Evolutionary conservation across 2,113 vertebrate genomes (phyloP).

Genomic region (Tragelaphus imberbis): DNA sequence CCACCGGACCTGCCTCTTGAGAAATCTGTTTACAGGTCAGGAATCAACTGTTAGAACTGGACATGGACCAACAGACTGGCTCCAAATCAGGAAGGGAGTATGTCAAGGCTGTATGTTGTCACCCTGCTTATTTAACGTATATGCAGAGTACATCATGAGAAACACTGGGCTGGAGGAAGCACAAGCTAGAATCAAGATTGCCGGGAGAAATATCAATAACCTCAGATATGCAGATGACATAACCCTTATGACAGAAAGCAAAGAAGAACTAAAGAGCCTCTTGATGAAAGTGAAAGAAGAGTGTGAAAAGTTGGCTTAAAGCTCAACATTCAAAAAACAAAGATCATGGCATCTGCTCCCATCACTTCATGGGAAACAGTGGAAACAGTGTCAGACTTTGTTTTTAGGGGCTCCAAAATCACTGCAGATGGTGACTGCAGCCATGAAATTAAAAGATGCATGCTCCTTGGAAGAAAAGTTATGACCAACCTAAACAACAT

Average conservation of each 20-base stretch:
- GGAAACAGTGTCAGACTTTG: neutral
- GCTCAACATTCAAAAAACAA: neutral
- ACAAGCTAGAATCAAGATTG: neutral
- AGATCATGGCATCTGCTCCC: neutral
- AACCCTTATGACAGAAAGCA: neutral
- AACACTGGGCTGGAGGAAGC: rapidly evolving
- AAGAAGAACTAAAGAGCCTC: neutral
- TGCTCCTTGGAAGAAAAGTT: neutral
- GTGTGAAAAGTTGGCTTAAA: neutral
- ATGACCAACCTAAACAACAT: neutral
- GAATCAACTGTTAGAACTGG: neutral
- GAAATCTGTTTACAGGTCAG: neutral
- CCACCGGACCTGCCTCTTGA: neutral
- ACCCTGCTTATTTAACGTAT: neutral
- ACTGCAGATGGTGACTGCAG: neutral
- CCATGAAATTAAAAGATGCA: neutral
- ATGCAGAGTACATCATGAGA: neutral
- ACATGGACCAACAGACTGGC: neutral
- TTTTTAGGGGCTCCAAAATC: neutral
- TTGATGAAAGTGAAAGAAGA: neutral
- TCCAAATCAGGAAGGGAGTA: neutral
- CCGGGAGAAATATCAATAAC: neutral
- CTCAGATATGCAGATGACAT: neutral
- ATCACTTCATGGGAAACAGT: neutral
- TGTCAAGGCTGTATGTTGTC: neutral